Evolutionary conservation across 2,888 invertebrate species (phyloP).

Genomic region (Carcina quercana): DNA sequence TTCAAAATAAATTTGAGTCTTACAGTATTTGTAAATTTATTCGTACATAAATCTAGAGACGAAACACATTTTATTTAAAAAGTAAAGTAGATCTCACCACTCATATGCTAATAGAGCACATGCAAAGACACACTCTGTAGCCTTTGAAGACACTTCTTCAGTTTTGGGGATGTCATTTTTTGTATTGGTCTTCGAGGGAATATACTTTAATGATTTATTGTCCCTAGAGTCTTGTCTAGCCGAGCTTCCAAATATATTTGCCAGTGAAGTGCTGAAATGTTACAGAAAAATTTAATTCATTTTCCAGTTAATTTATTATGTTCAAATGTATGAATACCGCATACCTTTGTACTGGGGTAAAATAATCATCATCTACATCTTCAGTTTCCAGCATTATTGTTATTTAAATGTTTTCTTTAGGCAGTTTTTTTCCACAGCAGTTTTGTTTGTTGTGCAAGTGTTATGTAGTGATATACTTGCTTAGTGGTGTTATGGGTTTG

Average conservation of each 20-base stretch:
- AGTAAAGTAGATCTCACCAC: conserved; percentile 35
- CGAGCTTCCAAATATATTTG: conserved; percentile 47
- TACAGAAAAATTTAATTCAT: not conserved
- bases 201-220: conserved; percentile 49
- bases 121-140: conserved; percentile 47
- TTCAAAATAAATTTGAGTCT: too few species aligned
- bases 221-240: too few species aligned
- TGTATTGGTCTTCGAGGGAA: conserved; percentile 39
- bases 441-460: too few species aligned
- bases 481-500: too few species aligned
- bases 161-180: conserved; percentile 2
- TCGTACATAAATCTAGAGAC: too few species aligned
- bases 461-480: too few species aligned
- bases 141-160: conserved; percentile 24
- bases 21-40: too few species aligned
- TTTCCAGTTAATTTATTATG: not conserved
- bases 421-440: too few species aligned
- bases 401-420: too few species aligned
- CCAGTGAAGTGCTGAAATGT: conserved; percentile 49
- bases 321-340: conserved; percentile 6
- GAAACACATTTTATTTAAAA: too few species aligned
- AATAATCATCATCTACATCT: conserved; percentile 62
- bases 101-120: conserved; percentile 50
- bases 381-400: conserved; percentile 43
- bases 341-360: conserved; percentile 57